A percentile compares a stretch with the other conserved stretches of the same genome.
Conservation (phyloP, 2,888 invertebrate species). For the Melitaea athalia region DNA sequence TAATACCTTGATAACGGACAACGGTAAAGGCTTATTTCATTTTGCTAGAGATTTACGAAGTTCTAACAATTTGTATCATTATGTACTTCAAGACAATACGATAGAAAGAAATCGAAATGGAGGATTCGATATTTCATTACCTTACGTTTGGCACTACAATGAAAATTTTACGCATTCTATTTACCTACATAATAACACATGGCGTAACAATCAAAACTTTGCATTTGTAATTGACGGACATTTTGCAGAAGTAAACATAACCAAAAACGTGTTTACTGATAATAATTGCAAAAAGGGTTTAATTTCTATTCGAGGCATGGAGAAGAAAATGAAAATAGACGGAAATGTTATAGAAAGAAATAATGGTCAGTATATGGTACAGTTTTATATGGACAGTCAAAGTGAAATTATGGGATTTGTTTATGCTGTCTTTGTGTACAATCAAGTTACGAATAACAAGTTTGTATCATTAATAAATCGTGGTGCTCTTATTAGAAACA, state of each 20-base stretch:
- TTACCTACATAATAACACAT: slow-evolving; percentile 92
- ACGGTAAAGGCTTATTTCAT: slow-evolving; percentile 93
- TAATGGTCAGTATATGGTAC: slow-evolving; percentile 90
- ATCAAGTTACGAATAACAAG: slow-evolving; percentile 88
- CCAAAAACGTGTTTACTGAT: slow-evolving; percentile 90
- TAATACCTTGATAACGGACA: slow-evolving; percentile 91
- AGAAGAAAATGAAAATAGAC: slow-evolving; percentile 94
- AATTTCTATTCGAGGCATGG: slow-evolving; percentile 95
- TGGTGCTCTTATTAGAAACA: slow-evolving; percentile 61
- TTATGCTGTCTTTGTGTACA: slow-evolving; percentile 89
- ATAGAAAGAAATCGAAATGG: slow-evolving; percentile 93
- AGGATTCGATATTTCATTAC: slow-evolving; percentile 94
- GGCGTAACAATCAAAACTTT: slow-evolving; percentile 93
- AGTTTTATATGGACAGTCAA: slow-evolving; percentile 94
- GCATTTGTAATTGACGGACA: slow-evolving; percentile 94
- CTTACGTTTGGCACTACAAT: slow-evolving; percentile 97
- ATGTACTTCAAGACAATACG: slow-evolving; percentile 92
- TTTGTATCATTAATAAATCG: slow-evolving; percentile 65
- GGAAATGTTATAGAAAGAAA: slow-evolving; percentile 91
- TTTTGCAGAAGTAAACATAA: slow-evolving; percentile 94
- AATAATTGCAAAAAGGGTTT: slow-evolving; percentile 92
- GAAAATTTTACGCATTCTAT: slow-evolving; percentile 97
- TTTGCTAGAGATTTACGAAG: slow-evolving; percentile 96
- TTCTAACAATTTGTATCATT: slow-evolving; percentile 98
- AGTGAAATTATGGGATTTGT: slow-evolving; percentile 95